These are phyloP conservation scores for Hypothenemus hampei DNA, from an alignment of 1,140 invertebrate genomes.

Conservation along the genomic window DNA sequence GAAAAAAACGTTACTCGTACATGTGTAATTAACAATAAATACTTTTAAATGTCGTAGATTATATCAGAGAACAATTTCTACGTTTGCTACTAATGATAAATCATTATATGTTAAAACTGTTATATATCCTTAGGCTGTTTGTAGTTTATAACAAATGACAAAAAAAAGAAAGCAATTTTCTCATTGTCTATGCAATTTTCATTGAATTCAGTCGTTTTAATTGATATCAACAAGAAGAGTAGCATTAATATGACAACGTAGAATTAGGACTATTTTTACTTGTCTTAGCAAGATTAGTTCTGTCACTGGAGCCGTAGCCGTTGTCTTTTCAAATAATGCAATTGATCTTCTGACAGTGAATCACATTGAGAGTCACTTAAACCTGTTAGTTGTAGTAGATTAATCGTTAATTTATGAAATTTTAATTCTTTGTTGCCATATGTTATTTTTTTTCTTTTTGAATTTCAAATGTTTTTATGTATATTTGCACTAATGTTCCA, in stretches of 20 bases:
- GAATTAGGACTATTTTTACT: no score
- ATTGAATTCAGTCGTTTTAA: neutral
- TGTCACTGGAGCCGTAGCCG: no score
- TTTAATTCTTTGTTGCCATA: no score
- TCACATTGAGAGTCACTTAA: no score
- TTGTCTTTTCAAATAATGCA: no score
- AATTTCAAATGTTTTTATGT: no score
- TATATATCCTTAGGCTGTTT: neutral
- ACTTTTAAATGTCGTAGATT: neutral
- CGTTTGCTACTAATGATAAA: constrained; percentile 17
- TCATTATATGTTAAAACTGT: neutral
- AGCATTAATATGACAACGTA: neutral
- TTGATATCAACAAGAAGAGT: neutral
- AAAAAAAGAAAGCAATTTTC: neutral
- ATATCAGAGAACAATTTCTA: constrained; percentile 10
- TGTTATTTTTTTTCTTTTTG: no score
- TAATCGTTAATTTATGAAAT: no score
- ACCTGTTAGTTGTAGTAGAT: no score
- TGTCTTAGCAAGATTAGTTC: no score
- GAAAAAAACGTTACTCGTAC: neutral
- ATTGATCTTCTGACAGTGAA: no score
- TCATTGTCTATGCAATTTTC: neutral
- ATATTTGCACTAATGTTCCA: no score
- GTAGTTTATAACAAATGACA: neutral
- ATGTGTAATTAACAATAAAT: neutral